A percentile compares a stretch with the other conserved stretches of the same genome.
These are phyloP conservation scores for Anguilla obscura DNA, from an alignment of 2,797 vertebrate genomes.

Conservation along the genomic window DNA sequence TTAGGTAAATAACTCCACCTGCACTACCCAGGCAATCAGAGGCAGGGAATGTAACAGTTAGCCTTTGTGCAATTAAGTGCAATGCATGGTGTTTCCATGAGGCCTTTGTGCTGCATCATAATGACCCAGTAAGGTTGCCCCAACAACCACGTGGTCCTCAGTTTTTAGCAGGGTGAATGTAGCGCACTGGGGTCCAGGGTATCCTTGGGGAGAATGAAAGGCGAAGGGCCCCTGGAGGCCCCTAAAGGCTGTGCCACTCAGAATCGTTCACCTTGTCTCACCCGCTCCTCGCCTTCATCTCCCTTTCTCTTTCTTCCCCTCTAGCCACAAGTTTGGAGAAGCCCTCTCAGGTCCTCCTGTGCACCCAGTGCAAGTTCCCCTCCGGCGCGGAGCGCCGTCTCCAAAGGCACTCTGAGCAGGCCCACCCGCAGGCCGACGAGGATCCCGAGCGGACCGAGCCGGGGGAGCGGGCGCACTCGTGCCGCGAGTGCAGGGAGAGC, in stretches of 20 bases:
- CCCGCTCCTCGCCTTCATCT: neutral
- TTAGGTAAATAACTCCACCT: too few species aligned
- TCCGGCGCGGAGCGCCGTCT: constrained; percentile 72
- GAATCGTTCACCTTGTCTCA: neutral
- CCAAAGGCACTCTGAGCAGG: constrained; percentile 60
- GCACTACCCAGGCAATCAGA: too few species aligned
- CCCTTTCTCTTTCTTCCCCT: neutral
- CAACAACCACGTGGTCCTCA: neutral
- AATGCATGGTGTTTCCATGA: neutral
- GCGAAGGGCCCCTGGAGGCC: neutral
- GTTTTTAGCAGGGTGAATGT: neutral
- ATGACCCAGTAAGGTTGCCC: neutral
- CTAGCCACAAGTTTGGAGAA: constrained; percentile 51
- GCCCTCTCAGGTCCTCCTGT: constrained; percentile 58
- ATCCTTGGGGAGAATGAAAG: neutral
- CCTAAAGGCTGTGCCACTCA: neutral
- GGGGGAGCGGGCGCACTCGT: constrained; percentile 37
- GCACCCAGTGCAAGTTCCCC: constrained; percentile 65
- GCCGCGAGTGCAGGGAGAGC: constrained; percentile 37
- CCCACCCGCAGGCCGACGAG: constrained; percentile 50
- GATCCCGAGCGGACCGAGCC: constrained; percentile 17
- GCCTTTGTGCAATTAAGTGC: neutral
- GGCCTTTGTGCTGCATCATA: neutral
- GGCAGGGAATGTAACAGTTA: too few species aligned
- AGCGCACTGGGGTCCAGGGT: neutral